phyloP scores from a whole-genome alignment of 2,888 invertebrate genomes.

The Cephalotes varians region DNA sequence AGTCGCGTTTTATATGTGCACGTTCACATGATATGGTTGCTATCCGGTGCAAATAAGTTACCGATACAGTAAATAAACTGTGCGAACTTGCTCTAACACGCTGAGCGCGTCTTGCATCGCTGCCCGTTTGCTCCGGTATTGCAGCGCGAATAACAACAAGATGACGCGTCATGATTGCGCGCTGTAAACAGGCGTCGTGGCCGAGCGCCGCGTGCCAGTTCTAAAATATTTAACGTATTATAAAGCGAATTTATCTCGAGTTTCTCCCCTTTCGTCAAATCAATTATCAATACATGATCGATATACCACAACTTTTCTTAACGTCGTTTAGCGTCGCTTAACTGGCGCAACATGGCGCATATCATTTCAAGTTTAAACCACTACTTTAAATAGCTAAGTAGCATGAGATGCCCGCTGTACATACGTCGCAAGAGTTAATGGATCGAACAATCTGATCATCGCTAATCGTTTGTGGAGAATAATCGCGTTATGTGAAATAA shows the following conservation, averaged over 20 bases:
- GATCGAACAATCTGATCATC: neutral
- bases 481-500: neutral
- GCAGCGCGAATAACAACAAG: slow-evolving; percentile 1
- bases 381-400: neutral
- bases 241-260: neutral
- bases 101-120: neutral
- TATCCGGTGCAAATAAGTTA: too few relatives aligned
- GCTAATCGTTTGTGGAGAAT: neutral
- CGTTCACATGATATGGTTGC: too few relatives aligned
- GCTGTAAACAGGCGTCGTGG: neutral
- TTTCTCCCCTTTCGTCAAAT: neutral
- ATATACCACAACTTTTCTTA: neutral
- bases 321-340: too few relatives aligned
- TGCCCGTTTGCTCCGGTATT: neutral
- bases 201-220: neutral
- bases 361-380: neutral
- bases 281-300: neutral
- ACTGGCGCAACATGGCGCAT: neutral
- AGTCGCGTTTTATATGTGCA: too few relatives aligned
- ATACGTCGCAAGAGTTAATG: neutral
- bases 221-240: neutral
- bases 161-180: neutral
- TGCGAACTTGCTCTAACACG: too few relatives aligned
- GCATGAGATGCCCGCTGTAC: too few relatives aligned
- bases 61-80: too few relatives aligned